phyloP scores from a whole-genome alignment of 2,113 vertebrate genomes.

The Nematolebias whitei region DNA sequence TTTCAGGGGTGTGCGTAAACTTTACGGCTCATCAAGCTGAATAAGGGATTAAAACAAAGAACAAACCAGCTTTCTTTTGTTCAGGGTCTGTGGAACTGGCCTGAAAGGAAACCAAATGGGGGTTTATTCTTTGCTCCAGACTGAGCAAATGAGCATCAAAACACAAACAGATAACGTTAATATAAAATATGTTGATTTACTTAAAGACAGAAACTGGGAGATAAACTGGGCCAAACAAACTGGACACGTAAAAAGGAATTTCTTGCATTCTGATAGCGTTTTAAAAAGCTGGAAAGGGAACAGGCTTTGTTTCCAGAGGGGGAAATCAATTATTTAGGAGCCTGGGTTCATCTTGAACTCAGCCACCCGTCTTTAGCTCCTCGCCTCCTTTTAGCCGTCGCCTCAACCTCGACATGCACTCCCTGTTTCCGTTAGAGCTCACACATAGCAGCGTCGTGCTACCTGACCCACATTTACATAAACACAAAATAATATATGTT shows the following conservation, averaged over 20 bases:
- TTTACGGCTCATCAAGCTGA: conserved; percentile 32
- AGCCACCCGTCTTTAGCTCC: conserved; percentile 23
- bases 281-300: conserved; percentile 40
- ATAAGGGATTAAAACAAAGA: conserved; percentile 43
- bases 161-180: neutral
- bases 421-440: conserved; percentile 32
- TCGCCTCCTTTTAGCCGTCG: conserved; percentile 23
- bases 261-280: conserved; percentile 24
- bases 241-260: conserved; percentile 13
- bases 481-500: conserved; percentile 7
- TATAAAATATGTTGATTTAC: neutral
- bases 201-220: conserved; percentile 1
- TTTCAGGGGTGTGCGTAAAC: conserved; percentile 22
- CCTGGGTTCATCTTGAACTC: conserved; percentile 62
- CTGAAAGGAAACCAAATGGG: conserved; percentile 16
- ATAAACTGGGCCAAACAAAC: neutral
- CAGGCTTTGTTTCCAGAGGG: conserved; percentile 44
- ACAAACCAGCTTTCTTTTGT: conserved; percentile 33
- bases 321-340: conserved; percentile 65
- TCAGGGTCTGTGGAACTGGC: conserved; percentile 20
- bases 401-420: conserved; percentile 19
- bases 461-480: conserved; percentile 29
- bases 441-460: conserved; percentile 7
- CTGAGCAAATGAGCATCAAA: neutral
- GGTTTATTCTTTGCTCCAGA: neutral